phyloP scores from a whole-genome alignment of 2,113 vertebrate genomes.

The Seriola aureovittata region DNA sequence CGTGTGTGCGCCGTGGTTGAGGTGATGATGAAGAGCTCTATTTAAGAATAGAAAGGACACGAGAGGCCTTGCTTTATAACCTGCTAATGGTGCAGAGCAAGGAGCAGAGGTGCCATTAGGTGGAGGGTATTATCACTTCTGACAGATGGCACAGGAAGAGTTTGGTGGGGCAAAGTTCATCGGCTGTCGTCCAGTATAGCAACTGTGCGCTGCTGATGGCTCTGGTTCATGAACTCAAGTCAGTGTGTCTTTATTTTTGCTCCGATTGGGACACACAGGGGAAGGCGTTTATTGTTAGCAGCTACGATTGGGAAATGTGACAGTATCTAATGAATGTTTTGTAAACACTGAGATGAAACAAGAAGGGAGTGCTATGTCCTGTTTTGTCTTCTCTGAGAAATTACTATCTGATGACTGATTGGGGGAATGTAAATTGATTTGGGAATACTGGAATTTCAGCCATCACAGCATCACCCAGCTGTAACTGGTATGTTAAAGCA shows the following conservation, averaged over 20 bases:
- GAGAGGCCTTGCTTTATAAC: slow-evolving; percentile 65
- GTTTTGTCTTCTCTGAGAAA: slow-evolving; percentile 27
- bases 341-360: slow-evolving; percentile 19
- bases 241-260: slow-evolving; percentile 25
- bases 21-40: slow-evolving; percentile 68
- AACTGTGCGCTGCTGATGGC: slow-evolving; percentile 28
- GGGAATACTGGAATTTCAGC: slow-evolving; percentile 61
- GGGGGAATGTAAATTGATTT: slow-evolving; percentile 50
- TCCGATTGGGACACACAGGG: background rate
- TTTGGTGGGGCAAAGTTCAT: slow-evolving; percentile 53
- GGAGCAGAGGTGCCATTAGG: slow-evolving; percentile 57
- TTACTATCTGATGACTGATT: slow-evolving; percentile 24
- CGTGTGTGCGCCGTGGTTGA: slow-evolving; percentile 57
- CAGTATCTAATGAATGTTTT: slow-evolving; percentile 44
- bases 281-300: slow-evolving; percentile 22
- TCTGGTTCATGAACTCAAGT: slow-evolving; percentile 8
- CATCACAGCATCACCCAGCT: background rate
- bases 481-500: slow-evolving; percentile 12
- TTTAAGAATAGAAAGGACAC: slow-evolving; percentile 45
- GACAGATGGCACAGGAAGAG: slow-evolving; percentile 74
- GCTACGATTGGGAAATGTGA: slow-evolving; percentile 5
- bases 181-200: slow-evolving; percentile 11
- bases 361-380: slow-evolving; percentile 18
- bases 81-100: slow-evolving; percentile 69
- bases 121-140: slow-evolving; percentile 64